Conservation (phyloP, 2,113 vertebrate species). For the Myrmecobius fasciatus region DNA sequence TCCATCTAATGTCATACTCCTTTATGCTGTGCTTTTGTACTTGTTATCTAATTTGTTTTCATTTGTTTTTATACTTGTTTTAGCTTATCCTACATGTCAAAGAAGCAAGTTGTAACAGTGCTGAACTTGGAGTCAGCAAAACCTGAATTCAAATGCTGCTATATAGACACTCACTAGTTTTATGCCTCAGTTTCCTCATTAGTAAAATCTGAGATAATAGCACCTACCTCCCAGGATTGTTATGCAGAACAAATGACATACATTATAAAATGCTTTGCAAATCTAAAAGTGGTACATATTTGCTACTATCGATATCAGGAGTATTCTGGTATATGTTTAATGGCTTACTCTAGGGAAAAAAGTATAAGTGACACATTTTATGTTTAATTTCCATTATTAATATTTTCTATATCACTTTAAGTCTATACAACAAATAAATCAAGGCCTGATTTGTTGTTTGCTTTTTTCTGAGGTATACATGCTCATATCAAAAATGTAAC, state of each 20-base stretch:
- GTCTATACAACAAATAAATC: not conserved
- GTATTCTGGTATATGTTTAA: not conserved
- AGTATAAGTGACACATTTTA: not conserved
- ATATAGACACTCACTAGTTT: not conserved
- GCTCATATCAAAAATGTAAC: not conserved
- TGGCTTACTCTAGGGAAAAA: not conserved
- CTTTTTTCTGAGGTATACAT: not conserved
- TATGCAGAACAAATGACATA: not conserved
- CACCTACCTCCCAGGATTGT: not conserved
- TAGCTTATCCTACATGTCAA: not conserved
- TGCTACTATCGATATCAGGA: not conserved
- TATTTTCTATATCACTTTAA: not conserved
- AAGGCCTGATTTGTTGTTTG: not conserved
- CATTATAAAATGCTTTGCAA: not conserved
- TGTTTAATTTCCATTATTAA: not conserved
- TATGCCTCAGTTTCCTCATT: not conserved
- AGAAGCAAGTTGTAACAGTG: not conserved
- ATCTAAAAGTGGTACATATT: not conserved
- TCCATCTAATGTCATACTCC: constrained; percentile 41
- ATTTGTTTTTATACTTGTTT: constrained; percentile 17
- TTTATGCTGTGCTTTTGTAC: constrained; percentile 49
- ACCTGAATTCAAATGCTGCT: not conserved
- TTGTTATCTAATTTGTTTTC: constrained; percentile 49
- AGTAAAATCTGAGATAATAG: not conserved
- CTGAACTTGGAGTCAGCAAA: not conserved